Conservation (phyloP, 2,797 vertebrate species). For the Hyperoplus lanceolatus region DNA sequence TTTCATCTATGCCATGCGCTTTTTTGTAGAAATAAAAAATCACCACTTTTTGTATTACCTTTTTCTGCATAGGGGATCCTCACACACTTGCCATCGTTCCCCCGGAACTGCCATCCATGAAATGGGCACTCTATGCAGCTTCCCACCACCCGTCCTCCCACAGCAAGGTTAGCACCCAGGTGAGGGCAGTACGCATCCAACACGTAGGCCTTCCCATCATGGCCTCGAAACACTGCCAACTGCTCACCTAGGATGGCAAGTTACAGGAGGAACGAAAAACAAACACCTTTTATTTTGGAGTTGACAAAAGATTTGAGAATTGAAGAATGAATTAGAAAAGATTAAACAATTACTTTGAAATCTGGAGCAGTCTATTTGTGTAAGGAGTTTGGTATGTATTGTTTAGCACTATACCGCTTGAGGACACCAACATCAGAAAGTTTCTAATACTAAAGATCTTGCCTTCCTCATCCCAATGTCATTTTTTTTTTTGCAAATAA, state of each 20-base stretch:
- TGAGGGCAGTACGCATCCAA: constrained; percentile 89
- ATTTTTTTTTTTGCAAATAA: not conserved
- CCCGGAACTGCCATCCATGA: constrained; percentile 89
- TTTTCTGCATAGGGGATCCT: constrained; percentile 86
- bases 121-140: constrained; percentile 89
- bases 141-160: constrained; percentile 87
- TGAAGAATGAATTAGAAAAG: no score
- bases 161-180: constrained; percentile 86
- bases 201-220: constrained; percentile 82
- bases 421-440: not conserved
- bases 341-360: not conserved
- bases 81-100: constrained; percentile 85
- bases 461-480: not conserved
- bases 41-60: constrained; percentile 66
- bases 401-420: not conserved
- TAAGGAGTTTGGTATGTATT: not conserved
- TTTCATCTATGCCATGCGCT: no score
- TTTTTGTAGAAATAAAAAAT: not conserved
- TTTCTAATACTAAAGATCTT: not conserved
- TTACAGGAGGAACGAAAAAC: not conserved
- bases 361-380: not conserved
- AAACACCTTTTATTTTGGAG: not conserved
- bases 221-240: constrained; percentile 81
- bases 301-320: not conserved
- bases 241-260: constrained; percentile 78